Conservation (phyloP, 2,888 invertebrate genomes). For the Ophion slaviceki region DNA sequence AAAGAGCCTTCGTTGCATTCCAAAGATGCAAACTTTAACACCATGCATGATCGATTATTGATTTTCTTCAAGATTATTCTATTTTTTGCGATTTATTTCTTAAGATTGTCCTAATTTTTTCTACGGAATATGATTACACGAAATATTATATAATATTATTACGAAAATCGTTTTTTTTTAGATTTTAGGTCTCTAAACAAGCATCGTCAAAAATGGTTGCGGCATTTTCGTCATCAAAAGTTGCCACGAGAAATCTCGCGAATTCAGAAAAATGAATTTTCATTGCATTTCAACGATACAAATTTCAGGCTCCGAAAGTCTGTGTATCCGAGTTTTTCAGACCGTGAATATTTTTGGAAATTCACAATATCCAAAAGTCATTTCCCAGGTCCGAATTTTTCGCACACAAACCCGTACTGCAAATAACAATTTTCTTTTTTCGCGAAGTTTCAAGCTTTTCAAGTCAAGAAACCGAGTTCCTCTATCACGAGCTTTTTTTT, state of each 20-base stretch:
- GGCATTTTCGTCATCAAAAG: neutral
- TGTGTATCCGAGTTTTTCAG: neutral
- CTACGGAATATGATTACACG: neutral
- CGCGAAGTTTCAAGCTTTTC: neutral
- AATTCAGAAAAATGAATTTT: neutral
- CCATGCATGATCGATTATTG: no score
- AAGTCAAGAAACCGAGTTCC: neutral
- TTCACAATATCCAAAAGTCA: neutral
- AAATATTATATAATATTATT: neutral
- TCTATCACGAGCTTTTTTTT: slow-evolving; percentile 13
- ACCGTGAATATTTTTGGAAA: neutral
- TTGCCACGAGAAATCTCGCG: neutral
- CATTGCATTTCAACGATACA: neutral
- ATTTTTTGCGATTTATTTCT: no score
- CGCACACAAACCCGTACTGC: neutral
- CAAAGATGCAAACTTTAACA: no score
- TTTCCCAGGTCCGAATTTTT: neutral
- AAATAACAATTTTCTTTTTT: neutral
- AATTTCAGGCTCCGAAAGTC: neutral
- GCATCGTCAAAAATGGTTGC: neutral
- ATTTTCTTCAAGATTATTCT: no score
- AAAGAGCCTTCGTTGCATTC: no score
- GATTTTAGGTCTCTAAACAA: neutral
- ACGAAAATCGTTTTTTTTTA: neutral
- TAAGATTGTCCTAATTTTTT: no score